phyloP scores from a whole-genome alignment of 2,888 invertebrate genomes.

The Agrochola circellaris region DNA sequence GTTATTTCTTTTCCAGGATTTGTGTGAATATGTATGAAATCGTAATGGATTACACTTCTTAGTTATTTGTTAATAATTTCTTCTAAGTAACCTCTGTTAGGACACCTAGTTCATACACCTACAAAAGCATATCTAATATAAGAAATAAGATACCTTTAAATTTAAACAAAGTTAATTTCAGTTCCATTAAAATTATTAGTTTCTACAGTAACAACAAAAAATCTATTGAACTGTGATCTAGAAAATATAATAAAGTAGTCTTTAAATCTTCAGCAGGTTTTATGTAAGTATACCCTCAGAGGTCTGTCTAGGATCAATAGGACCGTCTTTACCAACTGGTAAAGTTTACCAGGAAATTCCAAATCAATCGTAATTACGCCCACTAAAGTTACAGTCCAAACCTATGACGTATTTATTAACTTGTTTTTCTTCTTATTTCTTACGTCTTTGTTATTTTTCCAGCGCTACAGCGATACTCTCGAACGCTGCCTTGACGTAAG shows the following conservation, averaged over 20 bases:
- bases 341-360: background rate
- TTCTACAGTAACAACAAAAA: background rate
- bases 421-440: constrained; percentile 15
- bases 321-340: background rate
- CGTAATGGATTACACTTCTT: constrained; percentile 34
- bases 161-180: background rate
- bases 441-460: constrained; percentile 59
- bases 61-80: background rate
- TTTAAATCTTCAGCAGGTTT: background rate
- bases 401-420: background rate
- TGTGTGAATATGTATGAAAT: constrained; percentile 41
- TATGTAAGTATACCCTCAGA: background rate
- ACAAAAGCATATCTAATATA: background rate
- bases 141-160: background rate
- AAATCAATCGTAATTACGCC: constrained; percentile 9
- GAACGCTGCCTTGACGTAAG: constrained; percentile 84
- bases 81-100: background rate
- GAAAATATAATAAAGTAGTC: background rate
- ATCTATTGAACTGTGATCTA: background rate
- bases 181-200: background rate
- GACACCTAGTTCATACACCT: background rate
- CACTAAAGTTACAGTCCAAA: background rate
- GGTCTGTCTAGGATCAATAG: background rate
- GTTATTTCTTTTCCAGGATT: constrained; percentile 16
- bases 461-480: constrained; percentile 71